These are phyloP conservation scores for Nesogale talazaci DNA, from an alignment of 2,113 vertebrate species.

Conservation along the genomic window DNA sequence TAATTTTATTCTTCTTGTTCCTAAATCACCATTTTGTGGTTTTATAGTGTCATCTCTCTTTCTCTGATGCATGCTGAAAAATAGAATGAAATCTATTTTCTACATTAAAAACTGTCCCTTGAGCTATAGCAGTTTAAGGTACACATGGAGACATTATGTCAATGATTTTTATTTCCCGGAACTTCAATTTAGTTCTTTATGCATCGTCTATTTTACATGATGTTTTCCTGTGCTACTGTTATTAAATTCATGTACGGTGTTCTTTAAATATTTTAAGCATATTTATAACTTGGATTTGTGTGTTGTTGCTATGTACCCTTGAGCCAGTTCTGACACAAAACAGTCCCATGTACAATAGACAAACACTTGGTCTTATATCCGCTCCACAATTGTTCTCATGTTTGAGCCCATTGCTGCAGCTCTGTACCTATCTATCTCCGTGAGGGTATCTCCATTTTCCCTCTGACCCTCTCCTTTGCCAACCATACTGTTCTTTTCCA, in stretches of 20 bases:
- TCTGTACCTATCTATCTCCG: no score
- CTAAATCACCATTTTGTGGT: neutral
- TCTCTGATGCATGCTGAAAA: neutral
- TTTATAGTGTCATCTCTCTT: neutral
- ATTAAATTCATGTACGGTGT: neutral
- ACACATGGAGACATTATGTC: neutral
- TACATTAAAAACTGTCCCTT: slow-evolving; percentile 17
- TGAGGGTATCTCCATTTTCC: no score
- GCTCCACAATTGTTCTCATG: no score
- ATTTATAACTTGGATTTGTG: neutral
- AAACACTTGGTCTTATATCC: no score
- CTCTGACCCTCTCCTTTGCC: no score
- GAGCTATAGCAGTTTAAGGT: neutral
- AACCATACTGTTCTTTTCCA: no score
- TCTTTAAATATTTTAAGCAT: slow-evolving; percentile 30
- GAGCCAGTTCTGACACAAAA: no score
- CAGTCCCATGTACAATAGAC: no score
- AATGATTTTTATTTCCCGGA: slow-evolving; percentile 1
- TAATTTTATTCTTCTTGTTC: neutral
- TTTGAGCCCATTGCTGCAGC: no score
- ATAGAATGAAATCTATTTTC: slow-evolving; percentile 1
- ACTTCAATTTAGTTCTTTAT: neutral
- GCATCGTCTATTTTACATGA: neutral
- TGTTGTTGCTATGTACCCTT: no score
- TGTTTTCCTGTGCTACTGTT: neutral